Evolutionary conservation across 2,888 invertebrate genomes (phyloP).

Genomic region (Odontothrips loti): DNA sequence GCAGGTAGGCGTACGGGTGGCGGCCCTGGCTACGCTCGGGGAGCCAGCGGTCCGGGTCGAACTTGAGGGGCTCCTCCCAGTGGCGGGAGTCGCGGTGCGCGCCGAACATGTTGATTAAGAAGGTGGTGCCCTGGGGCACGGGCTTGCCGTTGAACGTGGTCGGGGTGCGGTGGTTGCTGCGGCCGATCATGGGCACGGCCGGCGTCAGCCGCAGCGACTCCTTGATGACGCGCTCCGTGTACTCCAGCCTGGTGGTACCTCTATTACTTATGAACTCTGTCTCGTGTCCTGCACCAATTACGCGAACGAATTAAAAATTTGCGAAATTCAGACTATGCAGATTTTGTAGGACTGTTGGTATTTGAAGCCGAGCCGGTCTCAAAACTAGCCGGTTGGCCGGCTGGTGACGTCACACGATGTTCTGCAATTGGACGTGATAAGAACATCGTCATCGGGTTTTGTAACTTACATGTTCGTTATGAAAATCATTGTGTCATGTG

Average conservation of each 20-base stretch:
- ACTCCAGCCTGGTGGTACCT: neutral
- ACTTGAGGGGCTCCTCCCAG: conserved; percentile 38
- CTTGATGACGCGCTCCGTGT: neutral
- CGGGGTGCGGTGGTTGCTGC: neutral
- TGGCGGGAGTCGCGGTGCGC: neutral
- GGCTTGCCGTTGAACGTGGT: neutral
- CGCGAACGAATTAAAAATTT: too few species aligned
- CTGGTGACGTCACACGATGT: too few species aligned
- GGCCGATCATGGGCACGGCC: neutral
- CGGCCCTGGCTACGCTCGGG: conserved; percentile 46
- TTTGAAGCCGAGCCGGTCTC: too few species aligned
- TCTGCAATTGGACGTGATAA: too few species aligned
- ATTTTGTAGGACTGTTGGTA: too few species aligned
- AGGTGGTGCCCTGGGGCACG: neutral
- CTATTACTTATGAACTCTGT: too few species aligned
- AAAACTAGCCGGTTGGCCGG: too few species aligned
- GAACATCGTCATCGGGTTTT: too few species aligned
- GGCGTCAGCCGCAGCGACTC: neutral
- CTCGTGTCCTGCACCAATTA: too few species aligned
- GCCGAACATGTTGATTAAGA: neutral
- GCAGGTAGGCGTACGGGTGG: conserved; percentile 47
- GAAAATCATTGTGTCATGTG: too few species aligned
- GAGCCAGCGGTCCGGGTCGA: conserved; percentile 51
- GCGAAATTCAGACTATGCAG: too few species aligned
- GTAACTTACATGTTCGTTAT: too few species aligned